Conservation (phyloP, 2,113 vertebrate genomes). For the Nannospalax galili region DNA sequence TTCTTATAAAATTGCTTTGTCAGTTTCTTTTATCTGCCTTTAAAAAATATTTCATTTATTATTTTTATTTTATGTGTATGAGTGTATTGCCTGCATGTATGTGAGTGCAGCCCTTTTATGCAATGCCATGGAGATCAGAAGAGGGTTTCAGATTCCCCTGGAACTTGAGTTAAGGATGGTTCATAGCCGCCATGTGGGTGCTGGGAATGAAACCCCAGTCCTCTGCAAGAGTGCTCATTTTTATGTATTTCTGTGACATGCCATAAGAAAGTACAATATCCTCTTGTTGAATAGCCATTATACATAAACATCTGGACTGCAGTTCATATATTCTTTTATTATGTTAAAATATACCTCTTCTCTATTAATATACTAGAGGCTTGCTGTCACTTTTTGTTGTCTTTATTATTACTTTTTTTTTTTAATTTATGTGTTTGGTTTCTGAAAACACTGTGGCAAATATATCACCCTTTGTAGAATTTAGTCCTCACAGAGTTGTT, state of each 20-base stretch:
- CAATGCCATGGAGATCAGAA: too few relatives aligned
- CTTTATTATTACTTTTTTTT: too few relatives aligned
- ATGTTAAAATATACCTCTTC: background rate
- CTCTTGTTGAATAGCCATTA: background rate
- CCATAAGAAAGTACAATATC: background rate
- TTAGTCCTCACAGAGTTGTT: background rate
- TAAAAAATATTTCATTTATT: too few relatives aligned
- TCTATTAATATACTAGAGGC: background rate
- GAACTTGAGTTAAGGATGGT: too few relatives aligned
- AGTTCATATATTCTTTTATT: background rate
- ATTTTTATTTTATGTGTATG: too few relatives aligned
- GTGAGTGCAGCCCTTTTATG: too few relatives aligned
- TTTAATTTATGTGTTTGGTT: background rate
- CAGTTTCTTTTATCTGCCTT: background rate
- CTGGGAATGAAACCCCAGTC: too few relatives aligned
- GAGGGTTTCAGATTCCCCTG: too few relatives aligned
- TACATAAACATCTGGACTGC: background rate
- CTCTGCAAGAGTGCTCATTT: too few relatives aligned
- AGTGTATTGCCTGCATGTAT: too few relatives aligned
- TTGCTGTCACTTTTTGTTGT: background rate
- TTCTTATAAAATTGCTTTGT: background rate
- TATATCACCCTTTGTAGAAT: background rate
- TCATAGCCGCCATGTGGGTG: too few relatives aligned
- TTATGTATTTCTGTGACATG: background rate
- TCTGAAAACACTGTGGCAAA: background rate